Conservation (phyloP, 2,113 vertebrate genomes). For the Raphicerus campestris region DNA sequence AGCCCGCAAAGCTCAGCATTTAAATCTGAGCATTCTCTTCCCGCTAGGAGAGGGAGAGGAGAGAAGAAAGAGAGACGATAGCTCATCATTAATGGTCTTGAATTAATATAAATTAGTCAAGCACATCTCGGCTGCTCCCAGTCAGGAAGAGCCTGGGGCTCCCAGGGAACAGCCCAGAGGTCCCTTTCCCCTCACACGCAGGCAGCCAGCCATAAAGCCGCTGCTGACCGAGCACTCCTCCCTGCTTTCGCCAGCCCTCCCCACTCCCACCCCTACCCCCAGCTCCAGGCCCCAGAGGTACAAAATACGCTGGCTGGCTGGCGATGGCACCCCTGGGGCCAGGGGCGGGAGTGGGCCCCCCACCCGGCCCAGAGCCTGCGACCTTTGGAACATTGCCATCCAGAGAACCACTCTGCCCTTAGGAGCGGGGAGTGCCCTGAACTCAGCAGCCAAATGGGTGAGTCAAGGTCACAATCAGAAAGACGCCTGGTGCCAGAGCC, state of each 20-base stretch:
- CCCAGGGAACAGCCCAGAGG: slow-evolving; percentile 69
- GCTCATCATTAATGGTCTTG: slow-evolving; percentile 84
- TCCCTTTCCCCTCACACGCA: slow-evolving; percentile 77
- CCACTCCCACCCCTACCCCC: not conserved
- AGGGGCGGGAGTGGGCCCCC: not conserved
- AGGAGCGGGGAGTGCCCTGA: not conserved
- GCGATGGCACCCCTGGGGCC: slow-evolving; percentile 42
- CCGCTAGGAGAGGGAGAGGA: slow-evolving; percentile 52
- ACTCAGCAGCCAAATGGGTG: not conserved
- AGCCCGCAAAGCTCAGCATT: not conserved
- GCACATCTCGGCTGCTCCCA: slow-evolving; percentile 62
- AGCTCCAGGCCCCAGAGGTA: not conserved
- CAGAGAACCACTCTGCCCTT: slow-evolving; percentile 1
- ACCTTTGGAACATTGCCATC: slow-evolving; percentile 63
- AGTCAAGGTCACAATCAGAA: not conserved
- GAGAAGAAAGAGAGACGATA: slow-evolving; percentile 71
- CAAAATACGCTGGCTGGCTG: slow-evolving; percentile 40
- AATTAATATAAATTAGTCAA: slow-evolving; percentile 86
- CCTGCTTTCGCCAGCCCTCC: not conserved
- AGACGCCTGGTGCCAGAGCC: not conserved
- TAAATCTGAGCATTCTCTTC: slow-evolving; percentile 61
- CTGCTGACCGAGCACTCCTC: slow-evolving; percentile 76
- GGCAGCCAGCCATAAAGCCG: slow-evolving; percentile 75
- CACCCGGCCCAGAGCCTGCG: not conserved
- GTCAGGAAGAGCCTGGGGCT: slow-evolving; percentile 77